A percentile compares a stretch with the other conserved stretches of the same genome.
Conservation (phyloP, 2,797 vertebrate species). For the Miichthys miiuy region DNA sequence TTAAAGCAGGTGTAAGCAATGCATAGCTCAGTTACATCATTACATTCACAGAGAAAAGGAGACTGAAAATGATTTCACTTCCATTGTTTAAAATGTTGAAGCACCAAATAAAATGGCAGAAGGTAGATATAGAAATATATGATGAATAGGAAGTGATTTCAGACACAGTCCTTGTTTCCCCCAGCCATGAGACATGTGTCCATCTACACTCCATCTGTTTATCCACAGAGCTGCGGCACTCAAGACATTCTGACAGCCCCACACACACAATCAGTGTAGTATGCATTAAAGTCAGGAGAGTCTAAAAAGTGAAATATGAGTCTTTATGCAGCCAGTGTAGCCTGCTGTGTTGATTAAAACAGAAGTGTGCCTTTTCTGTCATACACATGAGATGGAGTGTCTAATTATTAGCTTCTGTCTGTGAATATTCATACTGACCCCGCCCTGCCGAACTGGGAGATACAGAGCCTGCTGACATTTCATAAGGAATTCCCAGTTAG, state of each 20-base stretch:
- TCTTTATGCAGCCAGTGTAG: no score
- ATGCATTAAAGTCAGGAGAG: not conserved
- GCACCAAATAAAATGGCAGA: no score
- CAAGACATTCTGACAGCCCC: not conserved
- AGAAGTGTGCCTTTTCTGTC: no score
- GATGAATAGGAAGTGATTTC: no score
- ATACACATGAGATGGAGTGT: not conserved
- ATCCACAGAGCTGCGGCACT: not conserved
- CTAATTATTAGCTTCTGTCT: not conserved
- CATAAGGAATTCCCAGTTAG: no score
- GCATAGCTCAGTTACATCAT: slow-evolving; percentile 1
- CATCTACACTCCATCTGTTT: not conserved
- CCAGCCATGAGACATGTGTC: not conserved
- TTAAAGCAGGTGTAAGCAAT: slow-evolving; percentile 42
- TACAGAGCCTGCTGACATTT: no score
- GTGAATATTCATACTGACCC: not conserved
- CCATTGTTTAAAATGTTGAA: no score
- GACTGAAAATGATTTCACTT: not conserved
- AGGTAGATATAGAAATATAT: no score
- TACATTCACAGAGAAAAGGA: slow-evolving; percentile 8
- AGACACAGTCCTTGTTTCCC: not conserved
- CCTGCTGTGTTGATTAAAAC: no score
- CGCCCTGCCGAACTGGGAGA: no score
- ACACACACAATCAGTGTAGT: not conserved
- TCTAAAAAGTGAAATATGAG: no score